These are phyloP conservation scores for Rhizomys pruinosus DNA, from an alignment of 2,113 vertebrate genomes.

Conservation along the genomic window DNA sequence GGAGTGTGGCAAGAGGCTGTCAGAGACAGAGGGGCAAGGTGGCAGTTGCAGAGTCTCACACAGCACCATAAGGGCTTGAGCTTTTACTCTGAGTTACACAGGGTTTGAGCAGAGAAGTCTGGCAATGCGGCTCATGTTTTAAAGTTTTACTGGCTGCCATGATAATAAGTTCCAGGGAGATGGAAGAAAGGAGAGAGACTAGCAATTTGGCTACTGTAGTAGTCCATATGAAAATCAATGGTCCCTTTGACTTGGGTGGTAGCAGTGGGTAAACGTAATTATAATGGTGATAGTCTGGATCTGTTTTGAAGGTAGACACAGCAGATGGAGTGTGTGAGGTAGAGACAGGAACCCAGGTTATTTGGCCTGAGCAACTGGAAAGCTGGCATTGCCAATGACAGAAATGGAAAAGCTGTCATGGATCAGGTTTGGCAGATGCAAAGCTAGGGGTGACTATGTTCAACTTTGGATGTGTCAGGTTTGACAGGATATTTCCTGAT, in stretches of 20 bases:
- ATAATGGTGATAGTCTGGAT: slow-evolving; percentile 22
- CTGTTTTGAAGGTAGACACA: not conserved
- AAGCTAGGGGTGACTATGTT: not conserved
- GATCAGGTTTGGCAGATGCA: not conserved
- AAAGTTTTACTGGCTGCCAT: not conserved
- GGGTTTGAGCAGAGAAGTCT: not conserved
- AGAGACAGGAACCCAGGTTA: slow-evolving; percentile 40
- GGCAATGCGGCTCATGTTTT: not conserved
- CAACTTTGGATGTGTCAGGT: not conserved
- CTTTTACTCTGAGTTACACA: not conserved
- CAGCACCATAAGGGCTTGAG: not conserved
- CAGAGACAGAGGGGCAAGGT: not conserved
- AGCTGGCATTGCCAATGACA: not conserved
- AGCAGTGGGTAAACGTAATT: not conserved
- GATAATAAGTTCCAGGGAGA: not conserved
- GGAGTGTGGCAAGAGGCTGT: not conserved
- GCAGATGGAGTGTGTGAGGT: not conserved
- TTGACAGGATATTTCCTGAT: slow-evolving; percentile 11
- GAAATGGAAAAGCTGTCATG: not conserved
- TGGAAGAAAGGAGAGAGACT: not conserved
- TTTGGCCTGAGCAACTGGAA: slow-evolving; percentile 22
- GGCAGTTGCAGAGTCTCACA: not conserved
- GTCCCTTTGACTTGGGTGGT: not conserved
- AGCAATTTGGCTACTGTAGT: not conserved
- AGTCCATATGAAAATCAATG: not conserved